Base-by-base conservation (phyloP, 2,797 vertebrate genomes). In the Sarcoramphus papa region DNA sequence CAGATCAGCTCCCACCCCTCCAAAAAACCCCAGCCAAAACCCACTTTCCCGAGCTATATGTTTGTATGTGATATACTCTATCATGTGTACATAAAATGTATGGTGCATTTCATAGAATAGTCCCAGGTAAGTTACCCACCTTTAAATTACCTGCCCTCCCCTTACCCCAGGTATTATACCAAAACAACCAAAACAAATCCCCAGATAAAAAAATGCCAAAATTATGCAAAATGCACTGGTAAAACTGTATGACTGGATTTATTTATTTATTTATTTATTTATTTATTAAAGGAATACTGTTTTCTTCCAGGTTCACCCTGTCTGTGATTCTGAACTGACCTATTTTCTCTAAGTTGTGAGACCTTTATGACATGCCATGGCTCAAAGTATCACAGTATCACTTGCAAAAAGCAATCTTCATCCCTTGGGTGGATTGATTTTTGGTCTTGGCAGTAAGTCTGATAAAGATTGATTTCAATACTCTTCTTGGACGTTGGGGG, bases 391-490 rank as follows among this genome's bases (percentile, higher is more conserved):
- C 41, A 68, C 7, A 68, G 4, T 43, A 54, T 47, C 57, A 43
- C n/a, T 75, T 84, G 31, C 24, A 84, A 91, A 96, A 81, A 41
- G 5, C 14, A 62, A 3, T 62, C 31, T 27, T 90, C 33, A 68
- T 60, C 62, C 60, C 65, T 85, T 69, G 65, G 37, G 57, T 65
- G 20, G 17, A 95, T 73, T 83, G 76, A 92, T 90, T 91, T 91
- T 92, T 88, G 15, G 30, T 81, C 51, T 75, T 81, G 82, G n/a
- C 41, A 76, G n/a, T n/a, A 84, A 65, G 33, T 88, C n/a, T 75
- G 33, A 57, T 67, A 85, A 91, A 91, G 85, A 96, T 28, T 47
- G 53, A 91, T 91, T 83, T 81, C 37, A 85, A 82, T 17, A 84
- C 15, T 24, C 11, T 47, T 91, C 83, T 57, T 65, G 27, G 30